Base-by-base conservation (phyloP, 2,888 invertebrate species). In the Phyllotreta striolata region DNA sequence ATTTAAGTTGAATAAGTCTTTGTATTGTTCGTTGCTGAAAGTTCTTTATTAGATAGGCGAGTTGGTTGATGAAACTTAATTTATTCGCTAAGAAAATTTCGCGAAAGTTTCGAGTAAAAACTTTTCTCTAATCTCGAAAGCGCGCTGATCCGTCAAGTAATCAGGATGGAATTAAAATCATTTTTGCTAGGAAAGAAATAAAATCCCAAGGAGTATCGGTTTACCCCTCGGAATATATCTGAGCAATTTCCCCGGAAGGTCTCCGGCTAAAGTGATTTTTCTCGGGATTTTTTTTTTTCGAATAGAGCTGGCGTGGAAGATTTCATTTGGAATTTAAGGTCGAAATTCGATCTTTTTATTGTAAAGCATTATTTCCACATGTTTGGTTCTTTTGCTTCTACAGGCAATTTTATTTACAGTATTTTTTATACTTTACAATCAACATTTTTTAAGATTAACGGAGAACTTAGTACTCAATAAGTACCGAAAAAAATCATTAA, bases 221-320 rank as follows among this genome's bases (percentile, higher is more conserved):
- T 6, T 24, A 6, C 35, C 37, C 14, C 35, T 37, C 12, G 14
- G 49, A 35, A 49, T 49, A 35, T 35, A 34, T 49, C 49, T 5
- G 10, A 49, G 49, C 49, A 49, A 49, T 49, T 49, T 49, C 49
- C 8, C 10, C 10, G 37, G 35, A 49, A 49, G 49, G 49, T 49
- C 49, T 4, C 5, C 35, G 34, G 37, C 49, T 49, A 49, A 49
- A 49, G 37, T 49, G 49, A 49, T 49, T 49, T 35, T 49, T 12
- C 37, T 49, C 5, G 10, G 34, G 8, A 7, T 14, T n/a, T 35
- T 47, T 49, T n/a, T 49, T 35, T 7, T 4, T 24, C 24, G 24
- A 24, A 34, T 9, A 35, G 49, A 9, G 49, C 2, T 5, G 14
- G 34, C 35, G 4, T 10, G 13, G 35, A n/a, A 6, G 49, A 46